Base-by-base conservation (phyloP, 2,888 invertebrate genomes). In the Cantharis rufa region DNA sequence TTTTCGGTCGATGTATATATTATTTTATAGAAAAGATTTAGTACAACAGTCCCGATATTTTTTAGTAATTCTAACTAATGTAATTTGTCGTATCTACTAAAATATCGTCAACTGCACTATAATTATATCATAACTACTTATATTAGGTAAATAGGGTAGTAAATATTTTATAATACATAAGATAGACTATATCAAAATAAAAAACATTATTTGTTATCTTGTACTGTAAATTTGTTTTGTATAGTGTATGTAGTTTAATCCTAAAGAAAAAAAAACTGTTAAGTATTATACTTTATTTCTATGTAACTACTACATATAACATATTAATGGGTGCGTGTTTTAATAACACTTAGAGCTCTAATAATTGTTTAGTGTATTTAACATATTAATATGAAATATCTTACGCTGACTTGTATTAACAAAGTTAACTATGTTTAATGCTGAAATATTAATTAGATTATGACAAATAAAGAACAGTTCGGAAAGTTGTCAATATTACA, bases 191-290 rank as follows among this genome's bases (percentile, higher is more conserved):
- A 71, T 71, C 62, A 72, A 72, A 63, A n/a, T 16, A 15, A 68
- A 69, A 69, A 62, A 63, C 68, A 68, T 64, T 71, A 61, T 71
- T 77, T 69, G 71, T 73, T 70, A 73, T 68, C n/a, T 64, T 61
- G 27, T 69, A 69, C n/a, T 74, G 77, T 74, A 77, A 71, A 69
- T 74, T 77, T 77, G 77, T 77, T 77, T 77, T 77, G 77, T 77
- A 77, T 74, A 77, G 77, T 64, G 69, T 70, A 18, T 32, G 77
- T 77, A 77, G 77, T 77, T 74, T 77, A 77, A 73, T 15, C 62
- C 66, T 64, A 69, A 69, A 18, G 62, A 74, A 72, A 13, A 74
- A 72, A 13, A 66, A 21, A 66, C 18, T 66, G 64, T 66, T 66
- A 66, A 28, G 27, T 28, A 28, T 28, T 21, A 66, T 66, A 66